phyloP scores from a whole-genome alignment of 2,797 vertebrate species.

The Coregonus suidteri region DNA sequence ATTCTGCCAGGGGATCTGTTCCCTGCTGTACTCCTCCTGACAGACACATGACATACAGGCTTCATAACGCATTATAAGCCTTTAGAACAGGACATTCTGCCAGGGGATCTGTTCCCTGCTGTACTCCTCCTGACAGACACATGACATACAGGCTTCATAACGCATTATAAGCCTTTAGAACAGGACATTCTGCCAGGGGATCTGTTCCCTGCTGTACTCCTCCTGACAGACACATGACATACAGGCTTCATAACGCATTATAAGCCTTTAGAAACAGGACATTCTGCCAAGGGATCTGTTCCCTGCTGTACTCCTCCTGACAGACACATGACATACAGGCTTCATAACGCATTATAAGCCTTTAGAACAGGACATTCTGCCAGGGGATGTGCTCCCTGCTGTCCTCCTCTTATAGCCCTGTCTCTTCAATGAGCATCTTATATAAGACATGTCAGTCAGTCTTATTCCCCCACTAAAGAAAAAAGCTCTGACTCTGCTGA shows the following conservation, averaged over 20 bases:
- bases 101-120: conserved; percentile 90
- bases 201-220: conserved; percentile 91
- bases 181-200: conserved; percentile 80
- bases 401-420: conserved; percentile 74
- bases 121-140: conserved; percentile 86
- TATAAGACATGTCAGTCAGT: too few relatives aligned
- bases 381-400: not conserved
- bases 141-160: conserved; percentile 27
- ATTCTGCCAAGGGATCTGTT: too few relatives aligned
- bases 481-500: conserved; percentile 72
- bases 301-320: conserved; percentile 83
- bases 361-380: conserved; percentile 46
- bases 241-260: conserved; percentile 16
- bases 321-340: conserved; percentile 22
- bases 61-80: conserved; percentile 13
- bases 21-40: conserved; percentile 92
- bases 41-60: conserved; percentile 22
- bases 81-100: conserved; percentile 74
- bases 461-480: too few relatives aligned
- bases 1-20: conserved; percentile 88
- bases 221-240: conserved; percentile 74
- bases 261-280: conserved; percentile 64
- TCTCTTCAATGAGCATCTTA: too few relatives aligned
- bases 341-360: conserved; percentile 13
- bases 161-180: conserved; percentile 61